Percentiles rank a stretch among this genome's conserved stretches.
Conservation (phyloP, 2,113 vertebrate species). For the Ornithorhynchus anatinus region DNA sequence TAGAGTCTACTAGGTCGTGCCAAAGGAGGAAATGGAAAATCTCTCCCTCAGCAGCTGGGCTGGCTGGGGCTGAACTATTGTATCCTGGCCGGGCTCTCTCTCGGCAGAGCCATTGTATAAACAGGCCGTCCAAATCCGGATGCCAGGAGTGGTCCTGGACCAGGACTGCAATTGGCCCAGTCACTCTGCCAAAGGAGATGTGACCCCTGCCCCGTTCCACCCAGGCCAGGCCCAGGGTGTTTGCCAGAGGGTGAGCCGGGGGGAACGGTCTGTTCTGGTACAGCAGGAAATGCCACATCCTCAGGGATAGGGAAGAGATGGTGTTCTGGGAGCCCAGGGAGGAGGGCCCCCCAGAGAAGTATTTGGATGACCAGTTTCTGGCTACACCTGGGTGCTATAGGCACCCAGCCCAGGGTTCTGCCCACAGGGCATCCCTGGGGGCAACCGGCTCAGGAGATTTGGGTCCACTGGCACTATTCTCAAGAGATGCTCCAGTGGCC, state of each 20-base stretch:
- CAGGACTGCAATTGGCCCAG: constrained; percentile 32
- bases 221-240: constrained; percentile 28
- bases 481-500: too few species aligned
- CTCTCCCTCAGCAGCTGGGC: constrained; percentile 59
- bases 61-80: constrained; percentile 63
- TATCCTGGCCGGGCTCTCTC: constrained; percentile 60
- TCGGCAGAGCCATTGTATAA: constrained; percentile 58
- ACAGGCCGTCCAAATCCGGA: constrained; percentile 56
- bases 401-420: too few species aligned
- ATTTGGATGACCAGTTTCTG: too few species aligned
- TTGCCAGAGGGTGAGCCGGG: constrained; percentile 37
- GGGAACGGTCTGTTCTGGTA: constrained; percentile 25
- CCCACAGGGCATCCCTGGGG: too few species aligned
- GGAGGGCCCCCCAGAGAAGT: too few species aligned
- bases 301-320: constrained; percentile 1
- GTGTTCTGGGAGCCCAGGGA: background rate
- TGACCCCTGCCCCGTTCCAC: constrained; percentile 55
- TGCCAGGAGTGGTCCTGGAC: constrained; percentile 57
- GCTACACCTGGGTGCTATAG: too few species aligned
- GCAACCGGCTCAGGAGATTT: too few species aligned
- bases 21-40: constrained; percentile 57
- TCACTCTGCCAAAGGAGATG: constrained; percentile 49
- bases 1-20: constrained; percentile 56
- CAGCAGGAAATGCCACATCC: constrained; percentile 36
- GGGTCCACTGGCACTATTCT: too few species aligned